These are phyloP conservation scores for Brachyalestes nurse DNA, from an alignment of 2,797 vertebrate genomes.

Conservation along the genomic window DNA sequence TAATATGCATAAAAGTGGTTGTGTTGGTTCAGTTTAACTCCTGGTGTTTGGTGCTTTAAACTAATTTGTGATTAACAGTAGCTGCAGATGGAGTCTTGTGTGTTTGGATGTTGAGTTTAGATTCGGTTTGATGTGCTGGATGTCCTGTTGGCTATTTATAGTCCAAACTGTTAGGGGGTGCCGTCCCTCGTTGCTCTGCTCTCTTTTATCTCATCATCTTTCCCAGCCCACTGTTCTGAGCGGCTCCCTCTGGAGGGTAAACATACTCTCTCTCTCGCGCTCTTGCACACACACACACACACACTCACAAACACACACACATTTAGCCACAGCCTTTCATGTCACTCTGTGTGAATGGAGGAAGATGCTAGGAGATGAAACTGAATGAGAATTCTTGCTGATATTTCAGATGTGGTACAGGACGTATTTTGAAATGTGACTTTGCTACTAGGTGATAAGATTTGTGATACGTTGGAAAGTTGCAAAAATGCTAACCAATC, in stretches of 20 bases:
- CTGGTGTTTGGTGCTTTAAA: background rate
- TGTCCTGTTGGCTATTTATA: slow-evolving; percentile 11
- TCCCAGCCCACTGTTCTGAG: slow-evolving; percentile 3
- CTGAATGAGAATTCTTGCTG: background rate
- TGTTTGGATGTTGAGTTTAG: slow-evolving; percentile 2
- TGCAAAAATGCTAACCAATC: no score
- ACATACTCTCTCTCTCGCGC: background rate
- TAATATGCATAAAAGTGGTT: no score
- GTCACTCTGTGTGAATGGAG: background rate
- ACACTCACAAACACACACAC: background rate
- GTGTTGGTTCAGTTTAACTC: background rate
- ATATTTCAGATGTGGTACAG: background rate
- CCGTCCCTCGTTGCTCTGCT: background rate
- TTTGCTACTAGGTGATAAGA: background rate
- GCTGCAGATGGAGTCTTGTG: background rate
- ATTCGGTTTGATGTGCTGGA: background rate
- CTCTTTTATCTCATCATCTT: slow-evolving; percentile 15
- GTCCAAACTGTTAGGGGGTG: slow-evolving; percentile 5
- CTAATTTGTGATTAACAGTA: background rate
- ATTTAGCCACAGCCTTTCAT: background rate
- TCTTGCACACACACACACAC: no score
- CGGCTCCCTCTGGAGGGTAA: background rate
- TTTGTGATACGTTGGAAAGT: background rate
- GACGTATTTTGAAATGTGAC: background rate
- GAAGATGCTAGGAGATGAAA: background rate